Conservation (phyloP, 2,797 vertebrate genomes). For the Octomys mimax region DNA sequence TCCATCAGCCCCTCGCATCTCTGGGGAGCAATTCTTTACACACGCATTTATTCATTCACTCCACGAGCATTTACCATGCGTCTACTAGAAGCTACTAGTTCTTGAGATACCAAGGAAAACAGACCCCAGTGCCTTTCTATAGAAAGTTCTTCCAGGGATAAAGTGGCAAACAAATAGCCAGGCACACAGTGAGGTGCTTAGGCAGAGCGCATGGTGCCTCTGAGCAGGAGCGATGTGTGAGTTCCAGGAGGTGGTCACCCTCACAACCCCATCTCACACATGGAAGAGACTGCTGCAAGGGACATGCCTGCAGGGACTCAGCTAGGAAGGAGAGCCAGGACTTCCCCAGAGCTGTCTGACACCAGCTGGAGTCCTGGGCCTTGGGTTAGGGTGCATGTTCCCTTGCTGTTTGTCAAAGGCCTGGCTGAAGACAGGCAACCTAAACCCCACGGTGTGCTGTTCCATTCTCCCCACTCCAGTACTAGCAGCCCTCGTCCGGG, state of each 20-base stretch:
- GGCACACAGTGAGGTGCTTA: accelerated
- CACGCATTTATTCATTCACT: neutral
- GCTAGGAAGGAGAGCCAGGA: neutral
- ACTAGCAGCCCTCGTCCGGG: neutral
- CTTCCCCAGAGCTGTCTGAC: neutral
- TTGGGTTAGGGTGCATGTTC: too few relatives aligned
- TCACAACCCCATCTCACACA: neutral
- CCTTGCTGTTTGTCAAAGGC: neutral
- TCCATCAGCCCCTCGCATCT: slow-evolving; percentile 32
- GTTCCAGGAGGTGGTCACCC: neutral
- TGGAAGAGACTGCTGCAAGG: neutral
- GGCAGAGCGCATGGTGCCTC: accelerated
- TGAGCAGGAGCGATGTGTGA: accelerated
- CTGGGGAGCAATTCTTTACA: slow-evolving; percentile 42
- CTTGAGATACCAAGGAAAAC: slow-evolving; percentile 6
- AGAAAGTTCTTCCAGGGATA: neutral
- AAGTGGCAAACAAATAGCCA: neutral
- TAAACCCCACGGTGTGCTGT: accelerated
- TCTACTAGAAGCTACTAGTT: neutral
- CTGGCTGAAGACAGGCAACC: accelerated
- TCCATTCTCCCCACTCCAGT: neutral
- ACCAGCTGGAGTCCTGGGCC: neutral
- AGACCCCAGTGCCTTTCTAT: neutral
- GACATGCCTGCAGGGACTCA: neutral
- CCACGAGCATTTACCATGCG: slow-evolving; percentile 31